Evolutionary conservation across 2,888 invertebrate genomes (phyloP).

Genomic region (Masnerella sp.): DNA sequence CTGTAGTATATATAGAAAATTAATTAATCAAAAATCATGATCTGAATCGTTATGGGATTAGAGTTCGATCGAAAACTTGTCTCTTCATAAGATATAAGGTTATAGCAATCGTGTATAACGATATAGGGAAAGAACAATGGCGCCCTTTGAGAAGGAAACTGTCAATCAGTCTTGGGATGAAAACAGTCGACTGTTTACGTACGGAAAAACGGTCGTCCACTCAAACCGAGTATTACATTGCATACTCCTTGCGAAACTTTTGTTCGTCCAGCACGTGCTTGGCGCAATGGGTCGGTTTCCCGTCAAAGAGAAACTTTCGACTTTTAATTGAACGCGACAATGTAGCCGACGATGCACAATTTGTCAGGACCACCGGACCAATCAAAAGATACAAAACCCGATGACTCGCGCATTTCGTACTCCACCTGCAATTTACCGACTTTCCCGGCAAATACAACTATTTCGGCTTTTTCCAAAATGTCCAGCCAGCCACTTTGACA

Average conservation of each 20-base stretch:
- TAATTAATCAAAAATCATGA: too few relatives aligned
- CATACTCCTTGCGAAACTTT: slow-evolving; percentile 30
- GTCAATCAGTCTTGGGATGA: slow-evolving; percentile 50
- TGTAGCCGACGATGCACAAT: neutral
- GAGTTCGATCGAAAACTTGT: too few relatives aligned
- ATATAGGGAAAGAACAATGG: slow-evolving; percentile 41
- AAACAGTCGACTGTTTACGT: slow-evolving; percentile 22
- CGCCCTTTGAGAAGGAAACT: slow-evolving; percentile 56
- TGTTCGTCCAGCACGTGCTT: slow-evolving; percentile 21
- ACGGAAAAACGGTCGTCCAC: slow-evolving; percentile 12
- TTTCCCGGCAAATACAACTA: slow-evolving; percentile 18
- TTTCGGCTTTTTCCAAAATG: neutral
- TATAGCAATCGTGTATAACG: slow-evolving; percentile 49
- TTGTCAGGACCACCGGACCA: too few relatives aligned
- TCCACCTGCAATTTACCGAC: slow-evolving; percentile 15
- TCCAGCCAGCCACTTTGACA: slow-evolving; percentile 16
- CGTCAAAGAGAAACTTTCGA: too few relatives aligned
- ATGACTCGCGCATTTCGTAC: neutral
- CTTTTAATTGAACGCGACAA: slow-evolving; percentile 19
- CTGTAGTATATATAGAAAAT: too few relatives aligned
- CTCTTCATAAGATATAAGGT: too few relatives aligned
- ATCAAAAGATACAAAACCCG: too few relatives aligned
- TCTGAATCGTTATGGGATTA: too few relatives aligned
- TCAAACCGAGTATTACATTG: neutral
- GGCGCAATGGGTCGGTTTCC: neutral